Percentiles rank a stretch among this genome's conserved stretches.
These are phyloP conservation scores for Nymphicus hollandicus DNA, from an alignment of 2,113 vertebrate species.

Conservation along the genomic window DNA sequence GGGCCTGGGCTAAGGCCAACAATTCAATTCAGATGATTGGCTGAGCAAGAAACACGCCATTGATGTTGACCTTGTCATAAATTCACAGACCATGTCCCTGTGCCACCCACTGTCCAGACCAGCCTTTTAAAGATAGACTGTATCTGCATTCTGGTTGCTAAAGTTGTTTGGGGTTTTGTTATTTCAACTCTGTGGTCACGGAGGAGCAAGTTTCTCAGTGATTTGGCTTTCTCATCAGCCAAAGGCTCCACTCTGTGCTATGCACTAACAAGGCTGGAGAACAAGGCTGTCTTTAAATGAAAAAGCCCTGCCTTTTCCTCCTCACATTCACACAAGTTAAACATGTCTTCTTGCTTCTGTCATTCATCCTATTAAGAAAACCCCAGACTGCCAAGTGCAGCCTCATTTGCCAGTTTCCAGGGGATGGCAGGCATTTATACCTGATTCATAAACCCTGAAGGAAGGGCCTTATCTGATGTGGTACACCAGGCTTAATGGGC, in stretches of 20 bases:
- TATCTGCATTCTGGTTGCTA: neutral
- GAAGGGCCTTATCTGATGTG: conserved; percentile 56
- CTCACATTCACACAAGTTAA: neutral
- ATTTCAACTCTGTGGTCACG: neutral
- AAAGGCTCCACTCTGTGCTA: neutral
- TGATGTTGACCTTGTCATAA: neutral
- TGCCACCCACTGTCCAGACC: neutral
- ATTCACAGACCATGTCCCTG: neutral
- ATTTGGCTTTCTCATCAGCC: neutral
- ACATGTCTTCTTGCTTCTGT: conserved; percentile 5
- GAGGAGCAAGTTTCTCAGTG: neutral
- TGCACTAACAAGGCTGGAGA: neutral
- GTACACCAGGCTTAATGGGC: conserved; percentile 37
- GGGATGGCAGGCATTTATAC: neutral
- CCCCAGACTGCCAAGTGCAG: conserved; percentile 23
- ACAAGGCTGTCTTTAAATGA: neutral
- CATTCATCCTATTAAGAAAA: conserved; percentile 42
- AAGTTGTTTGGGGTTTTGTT: neutral
- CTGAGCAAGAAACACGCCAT: neutral
- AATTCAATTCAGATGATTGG: neutral
- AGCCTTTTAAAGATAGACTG: neutral
- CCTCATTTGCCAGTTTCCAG: conserved; percentile 37
- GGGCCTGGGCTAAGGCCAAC: conserved; percentile 1
- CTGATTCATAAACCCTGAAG: conserved; percentile 49
- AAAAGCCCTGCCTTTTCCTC: neutral